phyloP scores from a whole-genome alignment of 2,113 vertebrate genomes.

The Aix galericulata region DNA sequence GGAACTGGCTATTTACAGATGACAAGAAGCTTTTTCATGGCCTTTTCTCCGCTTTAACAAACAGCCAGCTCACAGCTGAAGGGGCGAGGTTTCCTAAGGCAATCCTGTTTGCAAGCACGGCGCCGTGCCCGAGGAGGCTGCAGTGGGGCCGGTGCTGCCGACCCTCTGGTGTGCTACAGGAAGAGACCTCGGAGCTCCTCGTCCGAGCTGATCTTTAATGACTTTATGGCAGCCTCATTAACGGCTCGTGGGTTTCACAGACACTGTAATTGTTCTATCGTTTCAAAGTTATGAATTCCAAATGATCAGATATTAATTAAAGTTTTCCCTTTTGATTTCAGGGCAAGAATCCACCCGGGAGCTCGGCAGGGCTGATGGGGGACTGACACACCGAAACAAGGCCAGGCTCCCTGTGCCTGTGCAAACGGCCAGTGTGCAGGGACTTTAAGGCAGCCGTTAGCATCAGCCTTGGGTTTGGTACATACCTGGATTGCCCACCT shows the following conservation, averaged over 20 bases:
- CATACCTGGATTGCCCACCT: neutral
- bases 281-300: conserved; percentile 48
- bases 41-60: neutral
- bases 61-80: no score
- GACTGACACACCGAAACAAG: neutral
- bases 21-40: neutral
- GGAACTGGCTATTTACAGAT: neutral
- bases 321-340: conserved; percentile 29
- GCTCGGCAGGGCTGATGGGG: neutral
- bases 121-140: neutral
- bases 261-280: conserved; percentile 21
- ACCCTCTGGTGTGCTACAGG: rapidly evolving
- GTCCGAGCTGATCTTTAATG: neutral
- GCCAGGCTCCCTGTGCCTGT: neutral
- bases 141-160: neutral
- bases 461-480: neutral
- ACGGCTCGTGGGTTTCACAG: neutral
- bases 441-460: neutral
- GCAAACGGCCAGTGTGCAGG: neutral
- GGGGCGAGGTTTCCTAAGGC: neutral
- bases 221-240: neutral
- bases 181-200: neutral
- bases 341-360: neutral
- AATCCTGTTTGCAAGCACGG: neutral
- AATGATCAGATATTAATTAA: conserved; percentile 29